A percentile compares a stretch with the other conserved stretches of the same genome.
Conservation (phyloP, 2,888 invertebrate genomes). For the Miltochrista miniata region DNA sequence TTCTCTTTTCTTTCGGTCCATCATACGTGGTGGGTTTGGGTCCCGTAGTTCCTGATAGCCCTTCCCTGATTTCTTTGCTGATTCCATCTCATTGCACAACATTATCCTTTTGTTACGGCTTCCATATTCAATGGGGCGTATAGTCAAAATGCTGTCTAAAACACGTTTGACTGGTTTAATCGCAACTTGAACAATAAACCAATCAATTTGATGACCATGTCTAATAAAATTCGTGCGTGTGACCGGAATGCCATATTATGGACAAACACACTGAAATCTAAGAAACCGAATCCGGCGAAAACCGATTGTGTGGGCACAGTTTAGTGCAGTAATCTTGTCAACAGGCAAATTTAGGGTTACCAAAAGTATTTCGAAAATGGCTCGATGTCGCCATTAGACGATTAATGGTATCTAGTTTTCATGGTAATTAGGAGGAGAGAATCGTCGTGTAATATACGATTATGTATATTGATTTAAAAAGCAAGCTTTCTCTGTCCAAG, state of each 20-base stretch:
- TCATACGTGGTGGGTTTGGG: too few species aligned
- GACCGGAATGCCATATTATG: slow-evolving; percentile 14
- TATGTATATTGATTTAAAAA: too few species aligned
- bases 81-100: background rate
- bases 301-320: slow-evolving; percentile 33
- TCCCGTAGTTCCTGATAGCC: too few species aligned
- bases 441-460: background rate
- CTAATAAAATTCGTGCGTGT: slow-evolving; percentile 16
- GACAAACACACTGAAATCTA: slow-evolving; percentile 12
- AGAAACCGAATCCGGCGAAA: slow-evolving; percentile 13
- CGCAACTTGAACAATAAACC: slow-evolving; percentile 11
- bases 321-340: slow-evolving; percentile 60
- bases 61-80: background rate
- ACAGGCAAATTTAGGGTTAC: slow-evolving; percentile 37
- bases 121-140: slow-evolving; percentile 6
- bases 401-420: background rate
- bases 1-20: background rate
- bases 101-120: slow-evolving; percentile 7
- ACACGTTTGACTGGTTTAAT: slow-evolving; percentile 6
- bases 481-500: background rate
- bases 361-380: background rate
- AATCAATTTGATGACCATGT: slow-evolving; percentile 13
- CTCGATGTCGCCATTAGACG: background rate
- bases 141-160: background rate
- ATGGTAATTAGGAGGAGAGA: background rate